Base-by-base conservation (phyloP, 2,113 vertebrate genomes). In the Physeter macrocephalus region DNA sequence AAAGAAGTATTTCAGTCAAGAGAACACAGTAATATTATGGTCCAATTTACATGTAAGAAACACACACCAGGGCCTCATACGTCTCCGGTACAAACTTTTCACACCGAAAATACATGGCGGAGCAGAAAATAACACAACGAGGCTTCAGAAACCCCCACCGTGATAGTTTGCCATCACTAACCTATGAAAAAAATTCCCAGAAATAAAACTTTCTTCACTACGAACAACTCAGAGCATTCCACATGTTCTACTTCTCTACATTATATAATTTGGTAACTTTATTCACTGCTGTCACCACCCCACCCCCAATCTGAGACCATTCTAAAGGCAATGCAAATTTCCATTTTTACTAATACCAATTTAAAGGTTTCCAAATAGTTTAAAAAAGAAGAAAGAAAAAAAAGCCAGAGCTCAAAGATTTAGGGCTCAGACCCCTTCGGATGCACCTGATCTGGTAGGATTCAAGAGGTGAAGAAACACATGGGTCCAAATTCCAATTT, bases 1-100 rank as follows among this genome's bases (percentile, higher is more conserved):
- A 39, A 95, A 86, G 49, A 83, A 88, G 27, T 59, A 36, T 27
- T 84, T 43, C 29, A 15, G 34, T 80, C 61, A 92, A 14, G 62
- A 61, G 62, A 75, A 57, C 14, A 49, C 4, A 17, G 14, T 39
- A 69, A 61, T 67, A 81, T 29, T 80, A 69, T 7, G 57, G 25
- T 43, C 52, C 18, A 86, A 15, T 67, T 82, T 34, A 49, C n/a
- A 88, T 34, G 8, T 64, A 66, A 93, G 36, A 64, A 83, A 90
- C 93, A 27, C 9, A 36, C 8, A 49, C 5, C 59, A 64, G 54
- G 62, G 39, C 11, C 54, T 86, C 59, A 83, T 7, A 66, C 34
- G 83, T 29, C 59, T 82, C 41, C 10, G 29, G 52, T 1, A 49
- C 18, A 90, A 83, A 52, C 54, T 72, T 77, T 34, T 74, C 46